Evolutionary conservation across 2,797 vertebrate species (phyloP).

Genomic region (Acrossocheilus wenchowensis): DNA sequence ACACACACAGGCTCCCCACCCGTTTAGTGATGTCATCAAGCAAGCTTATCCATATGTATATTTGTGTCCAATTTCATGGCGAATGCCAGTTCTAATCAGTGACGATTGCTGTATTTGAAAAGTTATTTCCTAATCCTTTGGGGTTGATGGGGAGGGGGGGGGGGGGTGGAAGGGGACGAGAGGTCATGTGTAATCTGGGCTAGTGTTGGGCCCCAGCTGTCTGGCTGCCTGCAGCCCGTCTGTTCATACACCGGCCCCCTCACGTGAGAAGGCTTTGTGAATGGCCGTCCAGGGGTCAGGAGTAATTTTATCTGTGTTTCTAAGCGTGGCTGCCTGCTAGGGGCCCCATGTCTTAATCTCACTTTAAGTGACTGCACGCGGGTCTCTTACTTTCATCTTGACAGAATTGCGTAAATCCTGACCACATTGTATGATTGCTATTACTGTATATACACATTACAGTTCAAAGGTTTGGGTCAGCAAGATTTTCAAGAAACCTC

Average conservation of each 20-base stretch:
- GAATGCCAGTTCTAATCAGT: conserved; percentile 66
- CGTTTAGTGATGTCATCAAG: conserved; percentile 8
- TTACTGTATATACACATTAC: background rate
- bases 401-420: background rate
- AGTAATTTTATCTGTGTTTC: conserved; percentile 25
- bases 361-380: conserved; percentile 5
- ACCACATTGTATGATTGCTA: background rate
- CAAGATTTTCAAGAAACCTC: background rate
- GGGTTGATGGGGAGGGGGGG: conserved; percentile 16
- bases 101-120: conserved; percentile 65
- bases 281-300: conserved; percentile 38
- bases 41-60: conserved; percentile 55
- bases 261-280: conserved; percentile 44
- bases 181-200: conserved; percentile 52
- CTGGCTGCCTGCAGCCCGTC: conserved; percentile 38
- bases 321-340: background rate
- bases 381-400: conserved; percentile 17
- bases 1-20: background rate
- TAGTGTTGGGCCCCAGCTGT: conserved; percentile 51
- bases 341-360: background rate
- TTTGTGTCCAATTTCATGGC: conserved; percentile 67
- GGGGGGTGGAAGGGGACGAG: conserved; percentile 18
- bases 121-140: conserved; percentile 66
- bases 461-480: background rate
- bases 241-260: conserved; percentile 1